Evolutionary conservation across 2,888 invertebrate genomes (phyloP), one percentile per base, ranked within the genome.

Genomic region (Lypha dubia): DNA sequence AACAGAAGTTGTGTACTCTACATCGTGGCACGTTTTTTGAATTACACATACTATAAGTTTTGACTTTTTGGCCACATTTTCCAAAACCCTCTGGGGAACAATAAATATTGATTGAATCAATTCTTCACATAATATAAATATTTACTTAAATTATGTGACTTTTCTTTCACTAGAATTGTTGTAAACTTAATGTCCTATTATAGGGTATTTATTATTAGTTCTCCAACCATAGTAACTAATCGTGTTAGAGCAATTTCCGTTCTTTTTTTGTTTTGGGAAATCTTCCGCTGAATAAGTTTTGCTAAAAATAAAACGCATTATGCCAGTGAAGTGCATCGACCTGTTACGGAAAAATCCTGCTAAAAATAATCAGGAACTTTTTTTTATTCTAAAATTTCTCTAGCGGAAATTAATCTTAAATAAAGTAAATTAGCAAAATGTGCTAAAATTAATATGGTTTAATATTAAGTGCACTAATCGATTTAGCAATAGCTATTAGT

Each of bases 381-480:
- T 49, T 49, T 73, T 62, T 38, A 35, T 58, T 73, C 60, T 1
- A 3, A n/a, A n/a, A n/a, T 20, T 58, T 15, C 32, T 44, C 24
- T 28, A 56, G 24, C 38, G 49, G 24, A 74, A 51, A 41, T 51
- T 62, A 51, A 49, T 51, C 7, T 62, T 15, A 35, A 49, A n/a
- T 11, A 71, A 44, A 22, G 7, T 20, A 20, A 17, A 44, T 58
- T 6, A 7, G 28, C 11, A 20, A 44, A 28, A 41, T 49, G 32
- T 44, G 44, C 17, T 44, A 41, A 32, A 32, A 20, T 49, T 49
- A n/a, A 49, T 49, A 49, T 20, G 49, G 46, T 17, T 44, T 3
- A 1, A 65, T 46, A 22, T 22, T 9, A 51, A 24, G 24, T 6
- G 11, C 15, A 35, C 7, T 20, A 56, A 56, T 22, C 15, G 17